These are phyloP conservation scores for Nycticebus coucang DNA, from an alignment of 2,113 vertebrate species.

Conservation along the genomic window DNA sequence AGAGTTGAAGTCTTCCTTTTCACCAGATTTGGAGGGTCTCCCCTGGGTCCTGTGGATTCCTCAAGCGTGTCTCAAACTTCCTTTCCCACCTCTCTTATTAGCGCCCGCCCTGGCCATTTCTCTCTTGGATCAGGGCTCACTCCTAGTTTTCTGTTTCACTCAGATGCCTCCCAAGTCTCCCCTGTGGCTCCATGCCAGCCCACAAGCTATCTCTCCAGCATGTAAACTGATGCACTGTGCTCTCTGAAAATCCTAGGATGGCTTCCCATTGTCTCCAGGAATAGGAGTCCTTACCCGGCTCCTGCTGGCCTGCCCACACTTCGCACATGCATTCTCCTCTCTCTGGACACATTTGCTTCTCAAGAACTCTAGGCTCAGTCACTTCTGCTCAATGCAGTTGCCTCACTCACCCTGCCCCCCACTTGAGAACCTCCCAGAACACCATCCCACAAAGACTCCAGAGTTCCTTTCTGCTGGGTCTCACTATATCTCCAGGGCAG, in stretches of 20 bases:
- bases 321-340: too few species aligned
- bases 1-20: neutral
- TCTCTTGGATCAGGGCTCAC: neutral
- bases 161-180: neutral
- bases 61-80: neutral
- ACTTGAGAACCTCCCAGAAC: neutral
- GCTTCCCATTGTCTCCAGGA: neutral
- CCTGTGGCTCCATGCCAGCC: neutral
- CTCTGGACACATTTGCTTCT: neutral
- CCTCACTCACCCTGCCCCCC: neutral
- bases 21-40: neutral
- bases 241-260: neutral
- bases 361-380: neutral
- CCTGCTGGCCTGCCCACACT: neutral
- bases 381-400: neutral
- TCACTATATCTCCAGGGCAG: rapidly evolving
- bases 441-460: neutral
- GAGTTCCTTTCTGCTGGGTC: neutral
- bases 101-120: neutral
- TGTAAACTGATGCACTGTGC: neutral
- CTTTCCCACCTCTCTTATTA: neutral
- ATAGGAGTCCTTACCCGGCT: neutral
- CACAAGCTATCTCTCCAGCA: neutral
- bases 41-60: neutral
- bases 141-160: neutral